Base-by-base conservation (phyloP, 2,888 invertebrate species). In the Nematopogon swammerdamellus region DNA sequence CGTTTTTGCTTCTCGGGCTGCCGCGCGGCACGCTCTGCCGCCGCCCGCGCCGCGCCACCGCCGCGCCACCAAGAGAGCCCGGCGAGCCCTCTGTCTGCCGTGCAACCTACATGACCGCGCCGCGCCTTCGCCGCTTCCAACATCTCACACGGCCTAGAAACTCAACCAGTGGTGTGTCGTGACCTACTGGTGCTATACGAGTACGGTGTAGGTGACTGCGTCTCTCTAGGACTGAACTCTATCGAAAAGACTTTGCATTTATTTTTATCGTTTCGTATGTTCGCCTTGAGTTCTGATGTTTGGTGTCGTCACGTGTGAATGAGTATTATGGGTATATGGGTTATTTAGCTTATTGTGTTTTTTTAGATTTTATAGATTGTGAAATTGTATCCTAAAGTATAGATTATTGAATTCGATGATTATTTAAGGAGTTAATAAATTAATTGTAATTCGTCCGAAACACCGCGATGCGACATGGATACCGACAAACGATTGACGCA, bases 41-140 rank as follows among this genome's bases (percentile, higher is more conserved):
- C 16, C 10, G 25, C 30, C 4, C 30, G 45, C 30, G 16, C 44
- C n/a, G n/a, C n/a, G n/a, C n/a, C n/a, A n/a, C n/a, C 14, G 36
- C 16, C 44, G n/a, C 47, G 18, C 5, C 29, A 19, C 47, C 3
- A 11, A 47, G 18, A 16, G 14, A 18, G 18, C 18, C 45, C 17
- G 17, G 14, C 45, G 14, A 45, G 8, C 3, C 14, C 10, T 30
- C 14, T 11, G 42, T 16, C 42, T n/a, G n/a, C 16, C 42, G 6
- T 6, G 42, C 42, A 17, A 42, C 42, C n/a, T 17, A 16, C 25
- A 52, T 53, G 58, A 30, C 16, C 18, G 52, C 62, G 63, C 65
- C 63, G 51, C 57, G 56, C 55, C 54, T 49, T 8, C 8, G 25
- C 25, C 25, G 25, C n/a, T n/a, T n/a, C n/a, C n/a, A n/a, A 8